Evolutionary conservation across 2,113 vertebrate genomes (phyloP).

Genomic region (Balaenoptera acutorostrata): DNA sequence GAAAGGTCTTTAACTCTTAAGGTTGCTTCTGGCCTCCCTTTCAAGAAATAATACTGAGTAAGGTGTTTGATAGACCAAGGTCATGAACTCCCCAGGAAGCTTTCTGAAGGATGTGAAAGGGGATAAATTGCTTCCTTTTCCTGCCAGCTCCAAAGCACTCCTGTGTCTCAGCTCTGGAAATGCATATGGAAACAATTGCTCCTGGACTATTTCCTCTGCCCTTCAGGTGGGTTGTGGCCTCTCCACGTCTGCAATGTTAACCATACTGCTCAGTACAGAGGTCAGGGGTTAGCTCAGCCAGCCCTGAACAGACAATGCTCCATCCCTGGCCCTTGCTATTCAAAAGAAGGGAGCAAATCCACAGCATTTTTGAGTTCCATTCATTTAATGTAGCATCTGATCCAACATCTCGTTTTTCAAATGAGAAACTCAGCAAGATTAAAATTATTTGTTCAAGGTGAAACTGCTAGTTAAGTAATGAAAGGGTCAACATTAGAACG

Average conservation of each 20-base stretch:
- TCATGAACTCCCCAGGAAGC: conserved; percentile 68
- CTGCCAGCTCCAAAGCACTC: conserved; percentile 39
- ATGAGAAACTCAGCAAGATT: neutral
- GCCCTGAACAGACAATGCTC: neutral
- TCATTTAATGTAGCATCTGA: neutral
- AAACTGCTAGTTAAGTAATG: neutral
- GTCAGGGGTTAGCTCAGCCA: neutral
- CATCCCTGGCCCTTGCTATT: neutral
- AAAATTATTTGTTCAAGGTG: neutral
- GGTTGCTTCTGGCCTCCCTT: neutral
- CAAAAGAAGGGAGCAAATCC: neutral
- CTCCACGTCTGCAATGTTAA: neutral
- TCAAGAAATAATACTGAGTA: conserved; percentile 29
- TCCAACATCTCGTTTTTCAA: neutral
- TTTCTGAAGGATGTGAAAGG: conserved; percentile 60
- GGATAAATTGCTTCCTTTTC: conserved; percentile 73
- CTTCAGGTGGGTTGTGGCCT: conserved; percentile 18
- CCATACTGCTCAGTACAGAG: neutral
- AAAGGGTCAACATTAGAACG: neutral
- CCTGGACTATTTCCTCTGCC: conserved; percentile 48
- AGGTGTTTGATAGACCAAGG: conserved; percentile 58
- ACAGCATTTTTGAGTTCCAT: neutral
- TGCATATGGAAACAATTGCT: conserved; percentile 69
- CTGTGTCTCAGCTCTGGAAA: conserved; percentile 40
- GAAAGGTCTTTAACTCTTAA: neutral